Evolutionary conservation across 2,113 vertebrate genomes (phyloP).

Genomic region (Aix galericulata): DNA sequence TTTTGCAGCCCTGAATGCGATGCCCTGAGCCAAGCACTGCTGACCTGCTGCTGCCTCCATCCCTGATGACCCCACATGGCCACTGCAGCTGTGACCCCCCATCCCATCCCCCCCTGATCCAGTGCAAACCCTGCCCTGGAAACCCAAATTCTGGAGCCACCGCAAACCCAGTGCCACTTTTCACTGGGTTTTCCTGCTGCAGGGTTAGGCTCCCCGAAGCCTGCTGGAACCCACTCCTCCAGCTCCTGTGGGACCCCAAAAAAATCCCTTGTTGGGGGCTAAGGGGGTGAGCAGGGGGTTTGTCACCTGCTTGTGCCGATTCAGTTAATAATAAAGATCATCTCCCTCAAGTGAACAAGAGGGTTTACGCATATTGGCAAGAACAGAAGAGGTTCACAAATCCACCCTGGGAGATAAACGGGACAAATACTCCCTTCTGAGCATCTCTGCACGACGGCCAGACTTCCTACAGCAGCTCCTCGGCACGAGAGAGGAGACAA

Average conservation of each 20-base stretch:
- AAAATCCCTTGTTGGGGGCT: background rate
- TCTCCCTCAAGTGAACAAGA: background rate
- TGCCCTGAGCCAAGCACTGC: fast-evolving
- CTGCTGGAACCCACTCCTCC: background rate
- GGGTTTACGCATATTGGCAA: fast-evolving
- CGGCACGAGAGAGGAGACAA: background rate
- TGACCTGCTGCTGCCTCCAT: background rate
- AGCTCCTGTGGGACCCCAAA: fast-evolving
- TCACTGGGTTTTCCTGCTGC: fast-evolving
- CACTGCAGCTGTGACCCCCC: background rate
- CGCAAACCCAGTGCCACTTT: fast-evolving
- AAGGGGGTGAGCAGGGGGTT: background rate
- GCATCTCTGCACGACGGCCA: fast-evolving
- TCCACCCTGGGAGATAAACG: background rate
- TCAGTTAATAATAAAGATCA: background rate
- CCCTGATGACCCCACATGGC: background rate
- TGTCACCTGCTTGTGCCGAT: background rate
- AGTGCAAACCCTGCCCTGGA: background rate
- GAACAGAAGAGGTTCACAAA: background rate
- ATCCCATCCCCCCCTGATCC: background rate
- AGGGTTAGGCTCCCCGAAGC: background rate
- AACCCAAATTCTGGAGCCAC: fast-evolving
- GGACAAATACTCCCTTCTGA: background rate
- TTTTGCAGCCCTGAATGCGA: background rate
- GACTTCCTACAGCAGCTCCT: background rate